Conservation (phyloP, 2,797 vertebrate genomes). For the Trematomus bernacchii region DNA sequence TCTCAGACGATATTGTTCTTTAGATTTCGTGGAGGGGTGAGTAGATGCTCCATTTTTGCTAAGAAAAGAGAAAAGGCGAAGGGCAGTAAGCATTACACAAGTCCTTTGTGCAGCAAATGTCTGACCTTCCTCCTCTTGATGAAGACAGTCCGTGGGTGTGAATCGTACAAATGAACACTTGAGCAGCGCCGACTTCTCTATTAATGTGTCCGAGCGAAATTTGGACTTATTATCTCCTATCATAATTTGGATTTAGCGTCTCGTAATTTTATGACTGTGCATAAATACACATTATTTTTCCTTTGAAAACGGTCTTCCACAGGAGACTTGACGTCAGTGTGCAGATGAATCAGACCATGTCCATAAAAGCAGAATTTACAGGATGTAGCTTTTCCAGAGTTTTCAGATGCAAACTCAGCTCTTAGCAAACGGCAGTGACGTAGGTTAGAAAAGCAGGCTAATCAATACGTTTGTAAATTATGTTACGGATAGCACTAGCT, state of each 20-base stretch:
- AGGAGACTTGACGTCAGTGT: not conserved
- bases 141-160: not conserved
- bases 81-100: not conserved
- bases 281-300: slow-evolving; percentile 6
- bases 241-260: not conserved
- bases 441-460: too few species aligned
- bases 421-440: too few species aligned
- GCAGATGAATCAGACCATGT: not conserved
- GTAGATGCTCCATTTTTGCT: too few species aligned
- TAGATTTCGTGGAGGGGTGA: not conserved
- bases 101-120: not conserved
- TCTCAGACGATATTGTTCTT: slow-evolving; percentile 10
- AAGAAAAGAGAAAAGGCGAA: not conserved
- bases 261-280: not conserved
- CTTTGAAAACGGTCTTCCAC: not conserved
- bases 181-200: not conserved
- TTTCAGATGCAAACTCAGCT: too few species aligned
- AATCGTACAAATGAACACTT: not conserved
- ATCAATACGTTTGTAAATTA: too few species aligned
- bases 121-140: not conserved
- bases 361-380: slow-evolving; percentile 1
- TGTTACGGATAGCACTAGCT: too few species aligned
- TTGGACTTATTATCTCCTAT: not conserved
- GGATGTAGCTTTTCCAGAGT: not conserved
- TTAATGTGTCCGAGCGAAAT: not conserved